Conservation (phyloP, 2,888 invertebrate genomes). For the Eledone cirrhosa region DNA sequence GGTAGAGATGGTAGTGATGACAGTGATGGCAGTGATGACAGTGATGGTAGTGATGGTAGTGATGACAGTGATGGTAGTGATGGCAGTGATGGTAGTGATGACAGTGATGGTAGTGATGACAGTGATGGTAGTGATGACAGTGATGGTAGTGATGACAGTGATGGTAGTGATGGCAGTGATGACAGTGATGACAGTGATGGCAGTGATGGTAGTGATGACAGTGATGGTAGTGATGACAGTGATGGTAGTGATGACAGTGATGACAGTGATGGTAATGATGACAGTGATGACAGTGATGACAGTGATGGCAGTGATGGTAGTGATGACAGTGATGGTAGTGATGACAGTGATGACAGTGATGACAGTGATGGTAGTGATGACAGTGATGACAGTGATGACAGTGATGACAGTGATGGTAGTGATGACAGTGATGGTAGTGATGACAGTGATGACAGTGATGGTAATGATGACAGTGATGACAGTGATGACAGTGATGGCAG, state of each 20-base stretch:
- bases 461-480: neutral
- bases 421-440: slow-evolving; percentile 20
- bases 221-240: slow-evolving; percentile 13
- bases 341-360: neutral
- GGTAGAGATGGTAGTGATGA: too few relatives aligned
- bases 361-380: neutral
- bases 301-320: slow-evolving; percentile 4
- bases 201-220: slow-evolving; percentile 1
- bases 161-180: neutral
- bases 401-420: slow-evolving; percentile 15
- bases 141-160: slow-evolving; percentile 5
- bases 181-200: slow-evolving; percentile 10
- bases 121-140: slow-evolving; percentile 6
- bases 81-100: slow-evolving; percentile 8
- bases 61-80: neutral
- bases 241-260: slow-evolving; percentile 14
- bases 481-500: slow-evolving; percentile 17
- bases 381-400: neutral
- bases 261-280: neutral
- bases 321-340: slow-evolving; percentile 18
- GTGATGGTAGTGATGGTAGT: slow-evolving; percentile 12
- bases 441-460: neutral
- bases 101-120: neutral
- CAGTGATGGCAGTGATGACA: neutral
- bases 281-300: neutral